Evolutionary conservation across 2,888 invertebrate genomes (phyloP), one percentile per base, ranked within the genome.

Genomic region (Caenorhabditis drosophilae): DNA sequence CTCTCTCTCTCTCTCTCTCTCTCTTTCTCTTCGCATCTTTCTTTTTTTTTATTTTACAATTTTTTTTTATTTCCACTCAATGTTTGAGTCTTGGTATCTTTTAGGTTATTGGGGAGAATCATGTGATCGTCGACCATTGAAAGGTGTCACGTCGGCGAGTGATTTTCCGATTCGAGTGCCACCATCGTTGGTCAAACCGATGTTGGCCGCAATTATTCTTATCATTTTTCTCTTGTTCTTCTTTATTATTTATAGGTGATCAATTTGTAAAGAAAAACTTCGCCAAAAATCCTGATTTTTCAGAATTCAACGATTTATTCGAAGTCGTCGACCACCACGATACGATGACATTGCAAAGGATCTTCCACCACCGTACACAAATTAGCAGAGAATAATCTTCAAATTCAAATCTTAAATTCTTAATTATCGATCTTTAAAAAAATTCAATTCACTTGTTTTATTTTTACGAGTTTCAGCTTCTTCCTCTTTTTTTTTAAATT

Each of bases 31-130:
- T n/a, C n/a, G n/a, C n/a, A n/a, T n/a, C n/a, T n/a, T n/a, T n/a
- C n/a, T n/a, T n/a, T n/a, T n/a, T n/a, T n/a, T n/a, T n/a, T n/a
- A n/a, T n/a, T n/a, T n/a, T n/a, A n/a, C n/a, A n/a, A n/a, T n/a
- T n/a, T n/a, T n/a, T n/a, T n/a, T n/a, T n/a, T n/a, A n/a, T n/a
- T n/a, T n/a, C n/a, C n/a, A n/a, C n/a, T n/a, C n/a, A n/a, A n/a
- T n/a, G n/a, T n/a, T n/a, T n/a, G n/a, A n/a, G n/a, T n/a, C n/a
- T n/a, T n/a, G n/a, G n/a, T 2, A 22, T 16, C 27, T 44, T 64
- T 47, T 44, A 64, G 66, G 67, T 7, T 67, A 67, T 45, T 67
- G 67, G 67, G 67, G 67, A 22, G 67, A 67, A 38, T 59, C 54
- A 22, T 67, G 67, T 36, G 67, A 67, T 38, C 60, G 67, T 47